A percentile compares a stretch with the other conserved stretches of the same genome.
phyloP scores from a whole-genome alignment of 2,888 invertebrate species.

The Dicyrtoma fusca region DNA sequence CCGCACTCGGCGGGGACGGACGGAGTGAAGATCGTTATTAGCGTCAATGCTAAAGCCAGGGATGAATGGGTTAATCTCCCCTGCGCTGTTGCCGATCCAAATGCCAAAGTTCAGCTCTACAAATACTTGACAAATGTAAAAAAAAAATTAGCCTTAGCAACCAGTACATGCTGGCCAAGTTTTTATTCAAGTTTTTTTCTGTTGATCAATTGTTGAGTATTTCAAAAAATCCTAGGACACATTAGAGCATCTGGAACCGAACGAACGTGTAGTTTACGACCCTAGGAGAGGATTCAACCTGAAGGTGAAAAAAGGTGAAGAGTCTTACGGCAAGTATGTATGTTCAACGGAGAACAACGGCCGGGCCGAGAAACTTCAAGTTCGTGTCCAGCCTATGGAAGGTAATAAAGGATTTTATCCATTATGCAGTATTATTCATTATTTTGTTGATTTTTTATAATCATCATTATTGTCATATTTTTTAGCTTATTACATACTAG shows the following conservation, averaged over 20 bases:
- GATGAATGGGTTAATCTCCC: slow-evolving; percentile 47
- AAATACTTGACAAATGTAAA: slow-evolving; percentile 35
- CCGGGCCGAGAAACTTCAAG: slow-evolving; percentile 16
- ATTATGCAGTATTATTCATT: no score
- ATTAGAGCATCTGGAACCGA: slow-evolving; percentile 25
- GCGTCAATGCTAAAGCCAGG: slow-evolving; percentile 25
- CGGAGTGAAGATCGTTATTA: not conserved
- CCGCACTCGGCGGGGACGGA: not conserved
- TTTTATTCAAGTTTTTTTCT: no score
- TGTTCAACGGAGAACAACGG: slow-evolving; percentile 13
- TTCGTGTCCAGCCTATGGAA: not conserved
- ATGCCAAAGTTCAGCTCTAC: slow-evolving; percentile 43
- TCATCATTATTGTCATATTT: no score
- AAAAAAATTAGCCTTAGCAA: no score
- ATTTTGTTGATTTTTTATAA: no score
- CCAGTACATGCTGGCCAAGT: no score
- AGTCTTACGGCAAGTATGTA: slow-evolving; percentile 28
- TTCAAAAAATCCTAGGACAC: not conserved
- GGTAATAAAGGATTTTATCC: slow-evolving; percentile 4
- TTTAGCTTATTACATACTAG: no score
- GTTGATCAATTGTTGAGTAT: not conserved
- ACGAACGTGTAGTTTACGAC: slow-evolving; percentile 29
- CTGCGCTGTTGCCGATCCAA: slow-evolving; percentile 44
- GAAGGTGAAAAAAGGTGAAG: slow-evolving; percentile 40
- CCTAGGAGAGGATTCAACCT: slow-evolving; percentile 46